phyloP scores from a whole-genome alignment of 1,140 invertebrate species.

The Drosophila burlai region DNA sequence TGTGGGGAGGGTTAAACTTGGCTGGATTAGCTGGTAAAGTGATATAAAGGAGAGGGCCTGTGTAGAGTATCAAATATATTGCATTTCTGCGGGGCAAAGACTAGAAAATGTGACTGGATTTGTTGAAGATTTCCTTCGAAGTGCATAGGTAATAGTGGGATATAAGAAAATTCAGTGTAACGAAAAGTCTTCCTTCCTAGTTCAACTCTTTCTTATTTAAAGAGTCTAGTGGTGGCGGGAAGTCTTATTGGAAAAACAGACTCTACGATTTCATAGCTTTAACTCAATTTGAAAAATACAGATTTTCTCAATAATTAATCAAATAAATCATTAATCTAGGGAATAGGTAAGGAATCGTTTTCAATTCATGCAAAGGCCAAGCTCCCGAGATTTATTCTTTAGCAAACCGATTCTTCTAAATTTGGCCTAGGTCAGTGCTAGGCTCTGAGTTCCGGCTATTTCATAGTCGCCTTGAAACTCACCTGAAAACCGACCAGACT shows the following conservation, averaged over 20 bases:
- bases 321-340: background rate
- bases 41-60: no score
- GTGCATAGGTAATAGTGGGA: no score
- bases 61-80: constrained; percentile 56
- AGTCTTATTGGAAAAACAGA: no score
- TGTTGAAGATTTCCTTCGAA: no score
- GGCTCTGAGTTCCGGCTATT: background rate
- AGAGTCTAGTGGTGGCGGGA: no score
- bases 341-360: background rate
- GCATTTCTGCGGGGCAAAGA: constrained; percentile 33
- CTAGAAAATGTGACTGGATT: constrained; percentile 47
- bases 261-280: no score
- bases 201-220: no score
- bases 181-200: no score
- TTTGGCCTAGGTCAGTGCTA: background rate
- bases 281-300: no score
- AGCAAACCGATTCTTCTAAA: background rate
- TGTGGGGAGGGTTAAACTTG: no score
- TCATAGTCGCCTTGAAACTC: background rate
- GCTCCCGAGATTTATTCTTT: background rate
- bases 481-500: constrained; percentile 89
- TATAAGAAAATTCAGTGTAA: no score
- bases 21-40: background rate
- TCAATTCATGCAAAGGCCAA: background rate
- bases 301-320: background rate